These are phyloP conservation scores for Euphonia xanthogaster DNA, from an alignment of 2,797 vertebrate genomes.

Conservation along the genomic window DNA sequence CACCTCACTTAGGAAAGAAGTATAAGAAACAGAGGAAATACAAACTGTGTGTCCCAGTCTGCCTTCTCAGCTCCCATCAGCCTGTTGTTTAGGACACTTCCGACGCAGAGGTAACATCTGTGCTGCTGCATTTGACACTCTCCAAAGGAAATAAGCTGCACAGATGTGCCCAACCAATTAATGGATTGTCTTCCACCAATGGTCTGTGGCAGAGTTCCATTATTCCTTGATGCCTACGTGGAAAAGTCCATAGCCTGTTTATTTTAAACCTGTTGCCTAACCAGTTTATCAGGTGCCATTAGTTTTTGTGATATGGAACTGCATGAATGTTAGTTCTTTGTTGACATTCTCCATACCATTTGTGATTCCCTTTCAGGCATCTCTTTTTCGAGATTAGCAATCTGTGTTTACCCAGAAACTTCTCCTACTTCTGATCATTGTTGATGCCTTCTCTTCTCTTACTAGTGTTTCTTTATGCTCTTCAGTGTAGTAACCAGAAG, in stretches of 20 bases:
- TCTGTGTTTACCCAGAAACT: not conserved
- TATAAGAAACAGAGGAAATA: not conserved
- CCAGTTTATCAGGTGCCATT: not conserved
- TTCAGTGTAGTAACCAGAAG: not conserved
- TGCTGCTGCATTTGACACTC: not conserved
- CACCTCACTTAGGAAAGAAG: not conserved
- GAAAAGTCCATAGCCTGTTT: conserved; percentile 10
- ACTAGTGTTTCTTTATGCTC: not conserved
- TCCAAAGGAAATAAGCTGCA: not conserved
- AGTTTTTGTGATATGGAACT: conserved; percentile 7
- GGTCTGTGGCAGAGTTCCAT: not conserved
- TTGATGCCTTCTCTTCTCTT: not conserved
- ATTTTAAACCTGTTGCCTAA: conserved; percentile 24
- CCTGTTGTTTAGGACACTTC: not conserved
- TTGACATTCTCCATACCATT: conserved; percentile 9
- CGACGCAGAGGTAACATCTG: not conserved
- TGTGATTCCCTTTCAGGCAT: not conserved
- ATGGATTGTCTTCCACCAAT: not conserved
- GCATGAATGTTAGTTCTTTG: not conserved
- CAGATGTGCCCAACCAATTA: not conserved
- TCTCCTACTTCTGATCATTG: not conserved
- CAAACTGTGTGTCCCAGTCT: not conserved
- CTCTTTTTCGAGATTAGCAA: not conserved
- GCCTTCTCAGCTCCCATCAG: not conserved
- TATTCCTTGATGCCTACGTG: not conserved